Base-by-base conservation (phyloP, 2,888 invertebrate genomes). In the Pseudococcus jackbeardsleyi region DNA sequence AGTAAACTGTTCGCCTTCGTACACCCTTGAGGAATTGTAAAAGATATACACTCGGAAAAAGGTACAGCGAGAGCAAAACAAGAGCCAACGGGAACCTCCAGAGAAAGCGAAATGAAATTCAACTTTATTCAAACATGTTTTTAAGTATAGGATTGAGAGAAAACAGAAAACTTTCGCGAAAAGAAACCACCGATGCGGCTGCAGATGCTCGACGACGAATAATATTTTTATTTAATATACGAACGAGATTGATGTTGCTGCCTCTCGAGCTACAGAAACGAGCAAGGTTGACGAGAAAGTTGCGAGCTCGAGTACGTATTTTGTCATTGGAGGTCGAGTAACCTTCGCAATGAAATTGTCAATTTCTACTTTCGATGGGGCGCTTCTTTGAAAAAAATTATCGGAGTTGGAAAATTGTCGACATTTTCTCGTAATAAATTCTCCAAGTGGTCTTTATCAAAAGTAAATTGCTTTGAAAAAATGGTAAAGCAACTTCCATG, bases 41-140 rank as follows among this genome's bases (percentile, higher is more conserved):
- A n/a, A 64, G 64, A 19, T 64, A 64, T 22, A 64, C 3, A 22
- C 64, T 19, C 19, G 8, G 64, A 8, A 64, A 64, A 64, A 64
- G 19, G 48, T 50, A 50, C 48, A 50, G 48, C 12, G 48, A 50
- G 48, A 50, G 12, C 48, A 50, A 50, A 12, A 50, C 48, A 50
- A 50, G 48, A 50, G 48, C 48, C 19, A 64, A 22, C 4, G 64
- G 64, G 19, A 64, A 64, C n/a, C 19, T 22, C 64, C 19, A 64
- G 64, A 64, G 64, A 64, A 64, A 64, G 19, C 64, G 64, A 64
- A 22, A 64, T 64, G 64, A 64, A 64, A 64, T 64, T 64, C 19
- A 19, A 64, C 64, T 64, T 64, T 64, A 64, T 64, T 64, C 64
- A 64, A 64, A 64, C 64, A 64, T 64, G 19, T 64, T 64, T 64